Evolutionary conservation across 2,888 invertebrate genomes (phyloP).

Genomic region (Hypomecis atomaria): DNA sequence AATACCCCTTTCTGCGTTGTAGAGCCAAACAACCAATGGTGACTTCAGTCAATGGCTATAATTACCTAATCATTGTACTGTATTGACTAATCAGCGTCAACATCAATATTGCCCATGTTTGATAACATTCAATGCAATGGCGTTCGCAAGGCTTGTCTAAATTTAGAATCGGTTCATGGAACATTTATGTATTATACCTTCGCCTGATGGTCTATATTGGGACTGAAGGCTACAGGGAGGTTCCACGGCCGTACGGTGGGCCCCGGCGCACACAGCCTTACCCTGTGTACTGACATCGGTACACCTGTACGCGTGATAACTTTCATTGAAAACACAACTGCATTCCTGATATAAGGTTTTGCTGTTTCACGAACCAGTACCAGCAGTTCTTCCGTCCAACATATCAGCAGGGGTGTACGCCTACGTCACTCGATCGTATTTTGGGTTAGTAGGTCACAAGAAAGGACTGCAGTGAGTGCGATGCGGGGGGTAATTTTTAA

Average conservation of each 20-base stretch:
- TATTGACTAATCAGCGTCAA: background rate
- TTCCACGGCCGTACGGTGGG: slow-evolving; percentile 49
- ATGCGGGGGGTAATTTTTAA: slow-evolving; percentile 70
- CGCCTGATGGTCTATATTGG: slow-evolving; percentile 42
- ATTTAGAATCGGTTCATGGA: slow-evolving; percentile 41
- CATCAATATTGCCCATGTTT: background rate
- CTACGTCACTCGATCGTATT: slow-evolving; percentile 78
- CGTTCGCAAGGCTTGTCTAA: slow-evolving; percentile 27
- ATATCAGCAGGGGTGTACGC: slow-evolving; percentile 65
- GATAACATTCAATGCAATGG: background rate
- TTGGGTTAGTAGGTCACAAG: slow-evolving; percentile 81
- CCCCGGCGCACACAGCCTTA: slow-evolving; percentile 40
- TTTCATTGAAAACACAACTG: slow-evolving; percentile 75
- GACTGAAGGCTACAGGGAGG: slow-evolving; percentile 47
- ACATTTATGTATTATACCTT: slow-evolving; percentile 39
- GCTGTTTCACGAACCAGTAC: slow-evolving; percentile 37
- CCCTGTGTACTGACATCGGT: slow-evolving; percentile 43
- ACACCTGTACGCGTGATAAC: slow-evolving; percentile 60
- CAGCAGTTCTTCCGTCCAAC: slow-evolving; percentile 35
- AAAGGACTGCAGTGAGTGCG: slow-evolving; percentile 73
- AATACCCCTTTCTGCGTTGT: too few species aligned
- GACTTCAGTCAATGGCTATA: too few species aligned
- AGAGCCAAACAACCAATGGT: too few species aligned
- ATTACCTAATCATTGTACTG: background rate
- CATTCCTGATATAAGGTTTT: slow-evolving; percentile 56